Evolutionary conservation across 1,140 invertebrate genomes (phyloP), one percentile per base, ranked within the genome.

Genomic region (Orussus abietinus): DNA sequence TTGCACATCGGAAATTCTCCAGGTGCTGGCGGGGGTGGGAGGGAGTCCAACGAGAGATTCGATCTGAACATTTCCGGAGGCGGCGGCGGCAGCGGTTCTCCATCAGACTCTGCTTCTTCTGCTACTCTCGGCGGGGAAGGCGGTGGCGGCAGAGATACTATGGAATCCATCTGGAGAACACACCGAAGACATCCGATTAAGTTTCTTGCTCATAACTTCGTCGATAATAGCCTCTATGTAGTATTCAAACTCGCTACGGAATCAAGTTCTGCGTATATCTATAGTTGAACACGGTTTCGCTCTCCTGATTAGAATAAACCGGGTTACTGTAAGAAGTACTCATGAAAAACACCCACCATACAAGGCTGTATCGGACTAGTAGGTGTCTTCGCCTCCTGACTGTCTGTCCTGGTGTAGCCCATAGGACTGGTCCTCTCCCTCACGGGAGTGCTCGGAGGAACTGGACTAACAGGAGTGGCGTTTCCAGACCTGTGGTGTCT

Each of bases 21-120:
- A 0, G 83, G 83, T 3, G 84, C 84, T 1, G 86, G 88, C 2
- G 87, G 86, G 9, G 86, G 85, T 2, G 86, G 86, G 34, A 88
- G 56, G 6, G 83, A 85, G 37, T 88, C 83, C 25, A 88, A 60
- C 11, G 85, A 86, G 2, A 86, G 66, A n/a, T 82, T 87, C 0
- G 83, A 86, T 21, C 82, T 78, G 59, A 84, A 85, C 76, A 87
- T 80, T 42, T 70, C 73, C 0, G 81, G 80, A 0, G 81, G 82
- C 11, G 78, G 81, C 1, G 81, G 81, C 1, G 79, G 76, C 3
- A 82, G 69, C 2, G 72, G 67, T 45, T 60, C 71, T n/a, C 42
- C 57, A 25, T 69, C 65, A 2, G 55, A 66, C 28, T 66, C 62
- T 5, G 51, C 26, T 36, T 71, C 65, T 25, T 66, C 66, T 2